These are phyloP conservation scores for Thereva unica DNA, from an alignment of 2,888 invertebrate species.

Conservation along the genomic window DNA sequence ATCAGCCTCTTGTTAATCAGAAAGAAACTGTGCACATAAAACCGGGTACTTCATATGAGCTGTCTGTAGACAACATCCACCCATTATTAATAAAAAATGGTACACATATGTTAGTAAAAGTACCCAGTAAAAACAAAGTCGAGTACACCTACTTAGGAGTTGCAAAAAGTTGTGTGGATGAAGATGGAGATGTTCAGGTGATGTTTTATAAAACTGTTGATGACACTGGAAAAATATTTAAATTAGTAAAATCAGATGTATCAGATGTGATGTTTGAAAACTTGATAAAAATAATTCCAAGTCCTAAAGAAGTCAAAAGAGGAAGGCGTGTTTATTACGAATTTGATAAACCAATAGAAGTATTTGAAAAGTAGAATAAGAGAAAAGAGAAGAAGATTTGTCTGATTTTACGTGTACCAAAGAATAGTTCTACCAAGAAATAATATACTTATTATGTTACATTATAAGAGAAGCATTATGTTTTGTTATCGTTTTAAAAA, in stretches of 20 bases:
- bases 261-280: neutral
- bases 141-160: too few species aligned
- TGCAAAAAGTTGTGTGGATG: neutral
- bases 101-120: too few species aligned
- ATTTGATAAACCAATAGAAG: constrained; percentile 10
- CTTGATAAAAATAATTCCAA: too few species aligned
- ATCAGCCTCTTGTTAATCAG: too few species aligned
- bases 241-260: constrained; percentile 5
- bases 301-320: too few species aligned
- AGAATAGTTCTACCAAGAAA: neutral
- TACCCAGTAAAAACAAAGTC: too few species aligned
- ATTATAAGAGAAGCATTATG: constrained; percentile 10
- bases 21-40: too few species aligned
- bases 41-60: too few species aligned
- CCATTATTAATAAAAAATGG: too few species aligned
- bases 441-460: constrained; percentile 4
- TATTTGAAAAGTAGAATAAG: constrained; percentile 8
- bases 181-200: constrained; percentile 8
- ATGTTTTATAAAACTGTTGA: constrained; percentile 10
- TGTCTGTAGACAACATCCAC: too few species aligned
- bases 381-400: neutral
- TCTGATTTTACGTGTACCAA: too few species aligned
- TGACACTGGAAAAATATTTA: constrained; percentile 10
- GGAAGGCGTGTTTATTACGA: constrained; percentile 5
- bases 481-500: constrained; percentile 1